Conservation (phyloP, 92 coral and sea anemone genomes). For the Paragorgia papillata region DNA sequence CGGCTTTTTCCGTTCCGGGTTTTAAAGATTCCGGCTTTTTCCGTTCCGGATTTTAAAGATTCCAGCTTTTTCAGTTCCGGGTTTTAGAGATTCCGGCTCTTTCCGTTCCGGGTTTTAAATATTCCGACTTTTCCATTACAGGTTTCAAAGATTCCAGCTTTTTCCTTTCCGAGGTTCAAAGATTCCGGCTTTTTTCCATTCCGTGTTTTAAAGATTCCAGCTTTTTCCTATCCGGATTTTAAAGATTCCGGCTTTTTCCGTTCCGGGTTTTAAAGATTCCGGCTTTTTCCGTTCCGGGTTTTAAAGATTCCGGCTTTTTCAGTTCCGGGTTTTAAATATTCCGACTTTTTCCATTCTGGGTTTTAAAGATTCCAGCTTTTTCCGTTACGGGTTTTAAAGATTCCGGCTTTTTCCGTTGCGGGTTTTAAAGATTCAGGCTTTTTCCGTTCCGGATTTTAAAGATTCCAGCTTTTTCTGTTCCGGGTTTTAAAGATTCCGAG, state of each 20-base stretch:
- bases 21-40: slow-evolving; percentile 34
- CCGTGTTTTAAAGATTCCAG: slow-evolving; percentile 18
- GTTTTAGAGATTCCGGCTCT: slow-evolving; percentile 8
- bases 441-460: slow-evolving; percentile 8
- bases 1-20: slow-evolving; percentile 15
- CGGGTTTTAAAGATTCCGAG: slow-evolving; percentile 24
- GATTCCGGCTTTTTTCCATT: slow-evolving; percentile 14
- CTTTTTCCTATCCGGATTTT: slow-evolving; percentile 5
- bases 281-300: slow-evolving; percentile 22
- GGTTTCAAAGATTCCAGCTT: neutral
- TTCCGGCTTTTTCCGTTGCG: slow-evolving; percentile 1
- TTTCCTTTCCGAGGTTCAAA: neutral
- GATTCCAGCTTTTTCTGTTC: slow-evolving; percentile 10
- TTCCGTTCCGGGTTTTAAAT: neutral
- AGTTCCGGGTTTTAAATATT: slow-evolving; percentile 20
- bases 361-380: slow-evolving; percentile 23
- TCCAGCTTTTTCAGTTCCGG: slow-evolving; percentile 7
- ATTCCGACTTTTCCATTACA: slow-evolving; percentile 1
- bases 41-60: slow-evolving; percentile 20
- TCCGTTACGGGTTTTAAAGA: slow-evolving; percentile 6
- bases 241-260: neutral
- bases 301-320: slow-evolving; percentile 23
- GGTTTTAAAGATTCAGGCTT: neutral
- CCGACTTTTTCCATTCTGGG: slow-evolving; percentile 15
- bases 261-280: slow-evolving; percentile 25